Conservation (phyloP, 2,888 invertebrate genomes). For the Shargacucullia verbasci region DNA sequence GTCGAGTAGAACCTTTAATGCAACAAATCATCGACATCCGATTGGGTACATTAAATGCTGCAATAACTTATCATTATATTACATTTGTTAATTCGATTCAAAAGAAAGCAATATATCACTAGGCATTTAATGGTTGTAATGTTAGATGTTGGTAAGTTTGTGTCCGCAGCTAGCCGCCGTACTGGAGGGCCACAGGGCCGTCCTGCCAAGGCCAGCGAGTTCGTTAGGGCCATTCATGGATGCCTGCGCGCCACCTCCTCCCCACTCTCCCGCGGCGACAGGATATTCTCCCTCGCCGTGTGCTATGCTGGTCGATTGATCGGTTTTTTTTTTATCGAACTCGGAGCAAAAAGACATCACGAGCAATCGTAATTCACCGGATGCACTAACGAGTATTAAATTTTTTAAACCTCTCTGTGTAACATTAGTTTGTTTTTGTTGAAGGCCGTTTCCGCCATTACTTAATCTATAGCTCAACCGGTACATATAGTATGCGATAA, state of each 20-base stretch:
- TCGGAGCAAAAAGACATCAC: slow-evolving; percentile 77
- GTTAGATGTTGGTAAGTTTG: slow-evolving; percentile 42
- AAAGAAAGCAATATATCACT: slow-evolving; percentile 19
- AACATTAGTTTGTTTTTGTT: slow-evolving; percentile 81
- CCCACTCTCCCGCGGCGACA: slow-evolving; percentile 74
- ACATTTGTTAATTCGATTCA: slow-evolving; percentile 26
- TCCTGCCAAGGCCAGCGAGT: slow-evolving; percentile 85
- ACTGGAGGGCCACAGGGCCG: slow-evolving; percentile 69
- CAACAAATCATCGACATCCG: slow-evolving; percentile 18
- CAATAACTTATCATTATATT: slow-evolving; percentile 31
- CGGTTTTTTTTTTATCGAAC: slow-evolving; percentile 78
- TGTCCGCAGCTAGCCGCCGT: slow-evolving; percentile 50
- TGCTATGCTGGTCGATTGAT: slow-evolving; percentile 82
- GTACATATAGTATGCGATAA: slow-evolving; percentile 56
- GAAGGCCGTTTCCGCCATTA: slow-evolving; percentile 76
- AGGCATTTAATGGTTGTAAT: slow-evolving; percentile 20
- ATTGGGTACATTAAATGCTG: slow-evolving; percentile 9
- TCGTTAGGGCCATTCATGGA: slow-evolving; percentile 88
- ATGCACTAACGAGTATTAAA: slow-evolving; percentile 86
- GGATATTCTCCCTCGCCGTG: slow-evolving; percentile 81
- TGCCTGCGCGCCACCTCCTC: slow-evolving; percentile 78
- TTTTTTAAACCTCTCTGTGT: slow-evolving; percentile 78
- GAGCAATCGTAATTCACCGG: slow-evolving; percentile 86
- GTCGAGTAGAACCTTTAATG: slow-evolving; percentile 14
- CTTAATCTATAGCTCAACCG: slow-evolving; percentile 68